Evolutionary conservation across 2,113 vertebrate species (phyloP), one percentile per base, ranked within the genome.

Genomic region (Anolis sagrei): DNA sequence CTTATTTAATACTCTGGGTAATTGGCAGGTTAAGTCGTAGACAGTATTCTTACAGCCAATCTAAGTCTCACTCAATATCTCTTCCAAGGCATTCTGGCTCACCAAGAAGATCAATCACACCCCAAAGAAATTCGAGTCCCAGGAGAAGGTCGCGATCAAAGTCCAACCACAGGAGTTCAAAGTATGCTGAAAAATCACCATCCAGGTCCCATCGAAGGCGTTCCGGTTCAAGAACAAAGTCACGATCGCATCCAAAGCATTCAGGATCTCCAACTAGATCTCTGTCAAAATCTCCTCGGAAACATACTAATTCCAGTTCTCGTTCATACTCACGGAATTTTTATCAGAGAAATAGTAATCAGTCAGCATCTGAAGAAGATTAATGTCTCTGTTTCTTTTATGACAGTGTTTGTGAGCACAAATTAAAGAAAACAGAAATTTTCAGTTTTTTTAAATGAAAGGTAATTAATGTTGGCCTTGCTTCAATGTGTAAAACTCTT

Each of bases 71-170:
- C 70, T 94, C 92, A 86, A 95, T 91, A 79, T 93, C 62, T 79
- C 80, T 95, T 88, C 92, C 92, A 91, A 91, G 94, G 89, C 90
- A 87, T 64, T 95, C 90, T 89, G 92, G 91, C 88, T 94, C 88
- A 93, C 89, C 3, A 23, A 86, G 88, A 61, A 85, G 87, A 84
- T 95, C 94, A 78, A 86, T 75, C 87, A 93, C 93, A 77, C 95
- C 95, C 58, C 93, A 92, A 82, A 94, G 93, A 74, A 95, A 94
- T 93, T 95, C 93, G 85, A 89, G 93, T 79, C 95, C 94, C 84
- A 93, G 93, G 84, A 93, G 94, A 77, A 93, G 91, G 7, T 95
- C 92, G 88, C 84, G 90, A 54, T 89, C 81, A 13, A 78, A 93
- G 75, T 93, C 92, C 39, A 76, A 94, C 84, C 82, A 61, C 51